phyloP scores from a whole-genome alignment of 2,888 invertebrate genomes.

The Lithophane socia region DNA sequence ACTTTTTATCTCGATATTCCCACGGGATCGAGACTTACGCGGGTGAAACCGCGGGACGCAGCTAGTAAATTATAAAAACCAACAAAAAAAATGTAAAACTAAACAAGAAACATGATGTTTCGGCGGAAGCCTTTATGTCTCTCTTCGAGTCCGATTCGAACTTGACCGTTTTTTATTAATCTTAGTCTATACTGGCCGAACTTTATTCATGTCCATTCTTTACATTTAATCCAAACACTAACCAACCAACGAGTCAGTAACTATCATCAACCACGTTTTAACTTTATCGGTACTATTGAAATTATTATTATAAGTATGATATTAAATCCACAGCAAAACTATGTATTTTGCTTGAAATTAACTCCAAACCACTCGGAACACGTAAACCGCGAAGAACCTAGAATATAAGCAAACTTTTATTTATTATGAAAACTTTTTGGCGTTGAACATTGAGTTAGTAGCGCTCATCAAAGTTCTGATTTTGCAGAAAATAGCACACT shows the following conservation, averaged over 20 bases:
- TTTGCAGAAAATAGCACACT: not conserved
- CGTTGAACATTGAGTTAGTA: slow-evolving; percentile 3
- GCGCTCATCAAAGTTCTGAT: not conserved
- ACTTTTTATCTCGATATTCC: too few relatives aligned
- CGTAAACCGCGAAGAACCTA: slow-evolving; percentile 1
- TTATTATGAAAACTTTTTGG: slow-evolving; percentile 19
- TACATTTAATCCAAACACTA: not conserved
- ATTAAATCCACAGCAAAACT: not conserved
- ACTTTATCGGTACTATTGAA: slow-evolving; percentile 5
- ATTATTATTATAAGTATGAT: not conserved
- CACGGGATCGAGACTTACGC: too few relatives aligned
- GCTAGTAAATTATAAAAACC: too few relatives aligned
- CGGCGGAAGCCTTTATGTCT: not conserved
- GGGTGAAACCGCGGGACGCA: too few relatives aligned
- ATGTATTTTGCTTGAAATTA: not conserved
- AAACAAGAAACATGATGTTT: too few relatives aligned
- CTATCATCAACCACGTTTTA: not conserved
- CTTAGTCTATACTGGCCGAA: not conserved
- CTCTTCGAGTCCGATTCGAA: not conserved
- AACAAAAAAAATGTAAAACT: too few relatives aligned
- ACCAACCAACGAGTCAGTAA: not conserved
- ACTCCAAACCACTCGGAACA: slow-evolving; percentile 11
- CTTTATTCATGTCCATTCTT: not conserved
- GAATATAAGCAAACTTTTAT: slow-evolving; percentile 1
- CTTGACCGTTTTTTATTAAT: not conserved